Conservation (phyloP, 2,113 vertebrate genomes). For the Sarotherodon lohbergeri region DNA sequence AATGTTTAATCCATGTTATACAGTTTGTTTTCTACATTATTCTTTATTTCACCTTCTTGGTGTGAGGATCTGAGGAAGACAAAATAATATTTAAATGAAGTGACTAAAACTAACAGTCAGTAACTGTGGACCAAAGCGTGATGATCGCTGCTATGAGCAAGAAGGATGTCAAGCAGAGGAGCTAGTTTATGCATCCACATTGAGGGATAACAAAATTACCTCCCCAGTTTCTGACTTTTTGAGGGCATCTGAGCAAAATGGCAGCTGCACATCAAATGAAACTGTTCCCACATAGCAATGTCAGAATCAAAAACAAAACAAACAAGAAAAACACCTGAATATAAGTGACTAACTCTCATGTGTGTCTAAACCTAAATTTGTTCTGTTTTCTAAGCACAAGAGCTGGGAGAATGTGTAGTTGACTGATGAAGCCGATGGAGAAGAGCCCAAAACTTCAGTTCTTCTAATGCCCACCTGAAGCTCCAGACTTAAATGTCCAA, state of each 20-base stretch:
- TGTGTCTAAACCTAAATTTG: not conserved
- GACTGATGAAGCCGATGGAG: not conserved
- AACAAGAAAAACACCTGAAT: not conserved
- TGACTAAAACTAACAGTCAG: not conserved
- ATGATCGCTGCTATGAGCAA: not conserved
- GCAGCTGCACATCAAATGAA: not conserved
- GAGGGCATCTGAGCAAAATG: not conserved
- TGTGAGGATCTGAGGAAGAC: not conserved
- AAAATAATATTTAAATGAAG: not conserved
- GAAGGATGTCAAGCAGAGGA: not conserved
- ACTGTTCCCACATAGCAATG: not conserved
- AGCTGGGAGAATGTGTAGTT: not conserved
- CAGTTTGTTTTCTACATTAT: not conserved
- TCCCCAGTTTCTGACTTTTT: not conserved
- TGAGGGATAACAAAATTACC: not conserved
- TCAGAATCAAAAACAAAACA: not conserved
- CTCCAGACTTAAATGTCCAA: not conserved
- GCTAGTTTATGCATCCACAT: not conserved
- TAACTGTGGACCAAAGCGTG: not conserved
- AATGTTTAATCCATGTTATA: conserved; percentile 28
- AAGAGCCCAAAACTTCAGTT: not conserved
- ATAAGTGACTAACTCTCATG: not conserved
- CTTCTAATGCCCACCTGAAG: not conserved
- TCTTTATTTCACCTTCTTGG: not conserved
- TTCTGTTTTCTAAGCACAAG: not conserved